Conservation (phyloP, 2,113 vertebrate species). For the Ptychochromis oligacanthus region DNA sequence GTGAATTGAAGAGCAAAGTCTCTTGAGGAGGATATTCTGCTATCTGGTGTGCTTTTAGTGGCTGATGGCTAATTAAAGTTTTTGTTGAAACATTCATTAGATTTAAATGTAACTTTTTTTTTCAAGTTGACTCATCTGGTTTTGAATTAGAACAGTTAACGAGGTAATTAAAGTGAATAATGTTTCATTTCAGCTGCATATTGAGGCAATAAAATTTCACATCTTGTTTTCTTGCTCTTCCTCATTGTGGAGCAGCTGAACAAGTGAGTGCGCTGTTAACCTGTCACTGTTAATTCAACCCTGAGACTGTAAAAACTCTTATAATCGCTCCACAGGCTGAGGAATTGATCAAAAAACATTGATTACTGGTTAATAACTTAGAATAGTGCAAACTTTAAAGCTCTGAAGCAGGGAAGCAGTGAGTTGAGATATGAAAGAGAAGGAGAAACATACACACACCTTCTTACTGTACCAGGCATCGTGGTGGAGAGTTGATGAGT, state of each 20-base stretch:
- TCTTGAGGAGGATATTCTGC: neutral
- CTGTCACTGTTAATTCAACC: neutral
- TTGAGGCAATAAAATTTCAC: neutral
- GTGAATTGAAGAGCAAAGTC: neutral
- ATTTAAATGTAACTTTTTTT: neutral
- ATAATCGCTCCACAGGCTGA: rapidly evolving
- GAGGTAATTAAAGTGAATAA: neutral
- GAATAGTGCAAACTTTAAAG: neutral
- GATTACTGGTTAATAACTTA: neutral
- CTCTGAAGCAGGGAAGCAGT: neutral
- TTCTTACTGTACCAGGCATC: neutral
- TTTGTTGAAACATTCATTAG: rapidly evolving
- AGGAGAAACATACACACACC: neutral
- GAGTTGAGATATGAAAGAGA: neutral
- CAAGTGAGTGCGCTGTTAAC: neutral
- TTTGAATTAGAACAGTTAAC: rapidly evolving
- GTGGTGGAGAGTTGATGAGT: constrained; percentile 45
- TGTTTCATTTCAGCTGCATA: neutral
- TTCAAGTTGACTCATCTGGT: neutral
- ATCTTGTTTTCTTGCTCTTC: neutral
- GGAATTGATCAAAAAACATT: rapidly evolving
- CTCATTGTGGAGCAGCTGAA: neutral
- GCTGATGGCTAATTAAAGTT: neutral
- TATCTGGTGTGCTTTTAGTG: neutral
- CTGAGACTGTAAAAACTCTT: neutral